A percentile compares a stretch with the other conserved stretches of the same genome.
These are phyloP conservation scores for Caenorhabditis wallacei DNA, from an alignment of 2,888 invertebrate genomes.

Conservation along the genomic window DNA sequence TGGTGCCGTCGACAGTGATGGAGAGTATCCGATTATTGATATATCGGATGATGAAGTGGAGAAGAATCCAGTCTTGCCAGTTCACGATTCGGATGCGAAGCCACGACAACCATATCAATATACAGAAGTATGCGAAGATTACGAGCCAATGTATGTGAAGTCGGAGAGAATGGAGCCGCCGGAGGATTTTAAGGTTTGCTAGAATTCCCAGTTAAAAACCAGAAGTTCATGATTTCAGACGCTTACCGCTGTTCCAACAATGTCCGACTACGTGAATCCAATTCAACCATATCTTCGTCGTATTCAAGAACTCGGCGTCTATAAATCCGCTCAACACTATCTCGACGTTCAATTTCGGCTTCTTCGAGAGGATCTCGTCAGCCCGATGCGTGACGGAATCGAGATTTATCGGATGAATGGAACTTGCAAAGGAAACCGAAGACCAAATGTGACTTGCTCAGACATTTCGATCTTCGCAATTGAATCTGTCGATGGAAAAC, in stretches of 20 bases:
- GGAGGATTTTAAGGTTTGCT: slow-evolving; percentile 83
- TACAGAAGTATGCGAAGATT: background rate
- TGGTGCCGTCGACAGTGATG: slow-evolving; percentile 10
- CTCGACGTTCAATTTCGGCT: slow-evolving; percentile 90
- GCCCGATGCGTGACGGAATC: slow-evolving; percentile 88
- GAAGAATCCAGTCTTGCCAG: too few relatives aligned
- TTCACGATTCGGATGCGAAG: slow-evolving; percentile 5
- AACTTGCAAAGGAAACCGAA: slow-evolving; percentile 33
- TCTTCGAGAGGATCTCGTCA: slow-evolving; percentile 90
- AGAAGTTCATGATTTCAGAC: slow-evolving; percentile 29
- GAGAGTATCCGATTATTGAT: background rate
- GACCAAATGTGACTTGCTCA: slow-evolving; percentile 17
- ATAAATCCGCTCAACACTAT: slow-evolving; percentile 88
- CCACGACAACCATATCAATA: slow-evolving; percentile 16
- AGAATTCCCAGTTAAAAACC: background rate
- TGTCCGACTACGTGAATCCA: slow-evolving; percentile 82
- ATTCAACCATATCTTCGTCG: slow-evolving; percentile 85
- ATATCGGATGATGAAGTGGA: background rate
- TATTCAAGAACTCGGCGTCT: slow-evolving; percentile 87
- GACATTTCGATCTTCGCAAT: slow-evolving; percentile 63
- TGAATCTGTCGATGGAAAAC: slow-evolving; percentile 61
- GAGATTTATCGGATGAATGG: slow-evolving; percentile 55
- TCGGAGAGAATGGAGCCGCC: slow-evolving; percentile 83
- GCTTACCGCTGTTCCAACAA: slow-evolving; percentile 83
- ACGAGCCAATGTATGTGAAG: slow-evolving; percentile 45